Base-by-base conservation (phyloP, 1,140 invertebrate genomes). In the Bombus breviceps region DNA sequence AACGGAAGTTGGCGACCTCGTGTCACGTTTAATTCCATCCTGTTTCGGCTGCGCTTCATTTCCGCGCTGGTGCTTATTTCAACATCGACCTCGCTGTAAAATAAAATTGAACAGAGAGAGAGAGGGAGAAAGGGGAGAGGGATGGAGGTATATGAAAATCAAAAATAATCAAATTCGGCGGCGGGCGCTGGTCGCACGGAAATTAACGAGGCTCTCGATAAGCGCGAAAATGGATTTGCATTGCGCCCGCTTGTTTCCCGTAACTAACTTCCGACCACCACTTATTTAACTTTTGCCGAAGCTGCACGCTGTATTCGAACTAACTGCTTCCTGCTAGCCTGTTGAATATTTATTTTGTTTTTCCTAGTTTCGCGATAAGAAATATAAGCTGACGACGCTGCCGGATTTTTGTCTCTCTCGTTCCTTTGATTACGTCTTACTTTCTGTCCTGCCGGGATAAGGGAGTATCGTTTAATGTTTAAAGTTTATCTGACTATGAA, bases 201-300 rank as follows among this genome's bases (percentile, higher is more conserved):
- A 83, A 77, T 86, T 86, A 86, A 83, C 81, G 73, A 73, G 47
- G 73, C 80, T 72, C 73, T 77, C 80, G 80, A 86, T 83, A 83
- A 86, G 41, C 73, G 73, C 6, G 66, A 83, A 83, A 76, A 86
- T 85, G 83, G 69, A 86, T 83, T 86, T 75, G 80, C 72, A 86
- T 72, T 15, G 74, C 81, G 41, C 8, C 53, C 81, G 53, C 41
- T 76, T 83, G 80, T 86, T 83, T 77, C 53, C 39, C 81, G 32
- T 86, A 86, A 86, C 73, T 77, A 86, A 83, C 64, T 83, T 81
- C 43, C 39, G 22, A 25, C 37, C 68, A 39, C 25, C 37, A 66
- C 47, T 83, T 83, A 83, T 78, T 84, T 62, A 84, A 84, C 75
- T 78, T 84, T 84, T 28, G 47, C 53, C 64, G 47, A 77, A 77